Evolutionary conservation across 2,888 invertebrate genomes (phyloP).

Genomic region (Drosophila barbarae): DNA sequence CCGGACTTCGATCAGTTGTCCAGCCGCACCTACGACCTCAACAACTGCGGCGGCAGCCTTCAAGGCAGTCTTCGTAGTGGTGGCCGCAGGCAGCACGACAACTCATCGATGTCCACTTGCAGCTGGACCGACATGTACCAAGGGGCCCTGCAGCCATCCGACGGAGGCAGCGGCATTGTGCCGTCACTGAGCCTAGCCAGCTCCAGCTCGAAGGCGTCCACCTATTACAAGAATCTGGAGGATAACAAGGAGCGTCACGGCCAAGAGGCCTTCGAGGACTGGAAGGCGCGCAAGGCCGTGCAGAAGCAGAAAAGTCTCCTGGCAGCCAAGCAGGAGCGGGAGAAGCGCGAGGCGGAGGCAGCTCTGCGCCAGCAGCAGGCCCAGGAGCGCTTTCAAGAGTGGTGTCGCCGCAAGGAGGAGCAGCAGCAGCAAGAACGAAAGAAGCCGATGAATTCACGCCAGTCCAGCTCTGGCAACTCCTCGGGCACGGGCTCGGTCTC

Average conservation of each 20-base stretch:
- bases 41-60: conserved; percentile 1
- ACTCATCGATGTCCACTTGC: conserved; percentile 51
- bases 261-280: conserved; percentile 70
- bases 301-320: conserved; percentile 54
- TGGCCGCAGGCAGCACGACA: conserved; percentile 30
- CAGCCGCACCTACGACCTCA: conserved; percentile 51
- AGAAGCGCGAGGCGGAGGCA: conserved; percentile 58
- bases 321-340: conserved; percentile 61
- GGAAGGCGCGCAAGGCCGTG: conserved; percentile 75
- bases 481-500: conserved; percentile 8
- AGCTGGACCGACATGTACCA: conserved; percentile 61
- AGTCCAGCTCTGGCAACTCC: neutral
- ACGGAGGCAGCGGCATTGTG: conserved; percentile 61
- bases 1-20: conserved; percentile 31
- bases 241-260: conserved; percentile 48
- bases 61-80: conserved; percentile 11
- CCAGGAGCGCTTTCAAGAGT: conserved; percentile 69
- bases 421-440: conserved; percentile 39
- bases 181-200: conserved; percentile 72
- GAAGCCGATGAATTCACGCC: neutral
- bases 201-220: conserved; percentile 56
- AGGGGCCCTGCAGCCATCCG: conserved; percentile 45
- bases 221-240: conserved; percentile 43
- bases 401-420: conserved; percentile 68
- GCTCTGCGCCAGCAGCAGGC: conserved; percentile 48